These are phyloP conservation scores for Adoxophyes honmai DNA, from an alignment of 1,140 invertebrate species.

Conservation along the genomic window DNA sequence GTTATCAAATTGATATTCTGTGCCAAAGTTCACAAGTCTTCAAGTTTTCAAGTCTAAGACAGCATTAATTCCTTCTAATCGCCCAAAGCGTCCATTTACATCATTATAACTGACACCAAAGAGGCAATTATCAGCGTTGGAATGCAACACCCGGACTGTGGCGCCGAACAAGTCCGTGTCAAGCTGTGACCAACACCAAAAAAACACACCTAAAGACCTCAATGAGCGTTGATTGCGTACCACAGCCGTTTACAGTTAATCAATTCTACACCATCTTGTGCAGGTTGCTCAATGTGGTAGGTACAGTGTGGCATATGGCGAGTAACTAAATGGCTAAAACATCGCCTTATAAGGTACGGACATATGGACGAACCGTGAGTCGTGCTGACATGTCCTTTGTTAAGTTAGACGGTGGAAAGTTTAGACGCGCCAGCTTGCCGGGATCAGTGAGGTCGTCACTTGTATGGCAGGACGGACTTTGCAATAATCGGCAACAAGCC, in stretches of 20 bases:
- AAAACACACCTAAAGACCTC: constrained; percentile 36
- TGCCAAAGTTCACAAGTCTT: no score
- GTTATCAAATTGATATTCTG: no score
- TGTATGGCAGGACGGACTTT: no score
- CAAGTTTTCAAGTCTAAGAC: no score
- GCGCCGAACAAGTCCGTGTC: constrained; percentile 24
- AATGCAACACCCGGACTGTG: background rate
- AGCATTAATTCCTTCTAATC: no score
- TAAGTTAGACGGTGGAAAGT: constrained; percentile 30
- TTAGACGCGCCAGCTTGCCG: background rate
- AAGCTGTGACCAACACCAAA: constrained; percentile 27
- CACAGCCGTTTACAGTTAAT: constrained; percentile 56
- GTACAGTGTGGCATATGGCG: constrained; percentile 53
- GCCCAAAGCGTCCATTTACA: constrained; percentile 5
- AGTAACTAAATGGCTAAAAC: constrained; percentile 35
- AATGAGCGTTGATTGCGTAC: constrained; percentile 45
- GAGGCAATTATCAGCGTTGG: background rate
- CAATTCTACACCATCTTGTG: constrained; percentile 51
- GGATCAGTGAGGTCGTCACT: no score
- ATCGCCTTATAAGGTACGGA: constrained; percentile 46
- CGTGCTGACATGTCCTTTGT: constrained; percentile 42
- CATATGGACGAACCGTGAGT: constrained; percentile 41
- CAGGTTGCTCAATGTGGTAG: constrained; percentile 35
- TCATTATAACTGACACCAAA: constrained; percentile 7
- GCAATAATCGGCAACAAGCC: no score